These are phyloP conservation scores for Drosophila trapezifrons DNA, from an alignment of 1,140 invertebrate species.

Conservation along the genomic window DNA sequence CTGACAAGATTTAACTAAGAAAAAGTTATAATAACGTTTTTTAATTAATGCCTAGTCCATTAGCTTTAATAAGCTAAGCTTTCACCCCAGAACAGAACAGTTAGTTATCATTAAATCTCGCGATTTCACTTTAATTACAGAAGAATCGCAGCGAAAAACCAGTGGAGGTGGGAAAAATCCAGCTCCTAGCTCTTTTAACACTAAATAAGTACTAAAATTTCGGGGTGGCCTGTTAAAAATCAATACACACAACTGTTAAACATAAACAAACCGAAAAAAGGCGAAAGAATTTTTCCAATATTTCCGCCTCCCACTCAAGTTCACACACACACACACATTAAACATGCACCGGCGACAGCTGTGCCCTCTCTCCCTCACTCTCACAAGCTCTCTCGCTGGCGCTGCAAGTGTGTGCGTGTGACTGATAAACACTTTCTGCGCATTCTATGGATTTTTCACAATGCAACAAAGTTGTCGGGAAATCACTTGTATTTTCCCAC, in stretches of 20 bases:
- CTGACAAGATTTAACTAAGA: not conserved
- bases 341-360: conserved; percentile 40
- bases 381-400: conserved; percentile 1
- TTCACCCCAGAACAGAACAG: conserved; percentile 11
- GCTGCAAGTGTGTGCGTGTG: conserved; percentile 15
- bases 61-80: conserved; percentile 6
- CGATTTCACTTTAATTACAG: conserved; percentile 15
- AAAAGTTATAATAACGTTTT: no score
- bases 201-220: conserved; percentile 21
- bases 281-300: conserved; percentile 52
- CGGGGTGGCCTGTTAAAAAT: conserved; percentile 48
- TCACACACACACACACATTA: conserved; percentile 21
- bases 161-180: not conserved
- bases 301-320: conserved; percentile 60
- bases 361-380: conserved; percentile 16
- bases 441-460: conserved; percentile 52
- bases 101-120: conserved; percentile 3
- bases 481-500: not conserved
- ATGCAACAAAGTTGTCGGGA: conserved; percentile 10
- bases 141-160: not conserved
- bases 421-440: conserved; percentile 45
- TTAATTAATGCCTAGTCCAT: not conserved
- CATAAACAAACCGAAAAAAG: conserved; percentile 47
- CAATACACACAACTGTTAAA: conserved; percentile 54
- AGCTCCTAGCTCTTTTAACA: conserved; percentile 2